These are phyloP conservation scores for Subanguina moxae DNA, from an alignment of 1,140 invertebrate species.

Conservation along the genomic window DNA sequence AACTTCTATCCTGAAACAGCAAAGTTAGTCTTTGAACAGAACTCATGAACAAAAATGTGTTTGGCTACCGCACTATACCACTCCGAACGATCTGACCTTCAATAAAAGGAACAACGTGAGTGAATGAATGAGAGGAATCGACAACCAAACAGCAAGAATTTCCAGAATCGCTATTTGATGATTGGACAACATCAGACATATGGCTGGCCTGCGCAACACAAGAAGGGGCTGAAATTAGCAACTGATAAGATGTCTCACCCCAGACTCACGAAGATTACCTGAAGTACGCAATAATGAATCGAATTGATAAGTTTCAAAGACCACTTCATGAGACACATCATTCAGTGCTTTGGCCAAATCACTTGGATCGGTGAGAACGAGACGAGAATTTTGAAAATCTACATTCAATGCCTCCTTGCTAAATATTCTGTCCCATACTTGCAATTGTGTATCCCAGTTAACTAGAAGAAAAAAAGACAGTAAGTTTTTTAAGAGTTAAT, in stretches of 20 bases:
- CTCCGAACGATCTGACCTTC: constrained; percentile 77
- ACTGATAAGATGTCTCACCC: constrained; percentile 17
- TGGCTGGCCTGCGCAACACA: constrained; percentile 31
- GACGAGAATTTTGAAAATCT: constrained; percentile 66
- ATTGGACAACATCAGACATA: not conserved
- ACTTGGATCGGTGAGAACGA: constrained; percentile 83
- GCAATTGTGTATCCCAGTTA: constrained; percentile 92
- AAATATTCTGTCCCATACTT: constrained; percentile 91
- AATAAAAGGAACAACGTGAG: constrained; percentile 88
- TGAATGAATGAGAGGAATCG: constrained; percentile 90
- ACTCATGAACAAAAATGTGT: too few relatives aligned
- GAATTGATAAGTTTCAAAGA: constrained; percentile 96
- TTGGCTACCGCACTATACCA: constrained; percentile 49
- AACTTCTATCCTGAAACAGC: constrained; percentile 74
- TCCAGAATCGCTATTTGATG: constrained; percentile 9
- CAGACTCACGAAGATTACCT: constrained; percentile 27
- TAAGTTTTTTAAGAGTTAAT: too few relatives aligned
- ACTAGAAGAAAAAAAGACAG: constrained; percentile 77
- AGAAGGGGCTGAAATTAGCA: constrained; percentile 28
- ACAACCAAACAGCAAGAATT: constrained; percentile 76
- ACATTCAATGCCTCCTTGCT: constrained; percentile 79
- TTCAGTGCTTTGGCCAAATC: constrained; percentile 68
- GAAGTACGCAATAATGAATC: constrained; percentile 68
- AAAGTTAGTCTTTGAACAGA: too few relatives aligned
- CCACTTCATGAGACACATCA: constrained; percentile 86